Conservation (phyloP, 2,797 vertebrate species). For the Nyctibius grandis region DNA sequence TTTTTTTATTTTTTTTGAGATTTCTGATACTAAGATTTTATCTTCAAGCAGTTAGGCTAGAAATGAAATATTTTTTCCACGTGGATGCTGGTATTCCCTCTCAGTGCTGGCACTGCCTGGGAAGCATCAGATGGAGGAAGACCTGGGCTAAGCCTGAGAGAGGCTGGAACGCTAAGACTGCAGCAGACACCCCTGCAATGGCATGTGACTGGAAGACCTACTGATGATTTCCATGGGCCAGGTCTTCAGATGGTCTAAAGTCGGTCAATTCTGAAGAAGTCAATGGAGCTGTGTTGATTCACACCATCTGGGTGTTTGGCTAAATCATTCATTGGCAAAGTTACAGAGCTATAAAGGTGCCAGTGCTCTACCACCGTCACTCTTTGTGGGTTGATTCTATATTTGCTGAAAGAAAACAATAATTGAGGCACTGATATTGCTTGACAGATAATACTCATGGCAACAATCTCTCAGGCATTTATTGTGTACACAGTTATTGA, state of each 20-base stretch:
- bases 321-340: neutral
- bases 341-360: neutral
- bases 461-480: constrained; percentile 54
- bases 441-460: constrained; percentile 41
- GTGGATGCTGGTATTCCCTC: neutral
- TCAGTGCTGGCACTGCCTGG: neutral
- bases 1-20: neutral
- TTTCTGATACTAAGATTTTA: neutral
- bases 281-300: neutral
- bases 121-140: neutral
- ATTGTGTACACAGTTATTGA: constrained; percentile 27
- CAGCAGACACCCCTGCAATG: neutral
- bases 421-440: constrained; percentile 24
- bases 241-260: neutral
- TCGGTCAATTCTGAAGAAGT: neutral
- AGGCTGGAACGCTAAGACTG: neutral
- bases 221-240: neutral
- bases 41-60: neutral
- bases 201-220: neutral
- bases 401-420: constrained; percentile 46
- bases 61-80: neutral
- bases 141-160: neutral
- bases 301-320: neutral
- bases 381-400: constrained; percentile 6
- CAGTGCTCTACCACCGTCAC: neutral